Evolutionary conservation across 1,140 invertebrate genomes (phyloP), one percentile per base, ranked within the genome.

Genomic region (Sminthurides bifidus): DNA sequence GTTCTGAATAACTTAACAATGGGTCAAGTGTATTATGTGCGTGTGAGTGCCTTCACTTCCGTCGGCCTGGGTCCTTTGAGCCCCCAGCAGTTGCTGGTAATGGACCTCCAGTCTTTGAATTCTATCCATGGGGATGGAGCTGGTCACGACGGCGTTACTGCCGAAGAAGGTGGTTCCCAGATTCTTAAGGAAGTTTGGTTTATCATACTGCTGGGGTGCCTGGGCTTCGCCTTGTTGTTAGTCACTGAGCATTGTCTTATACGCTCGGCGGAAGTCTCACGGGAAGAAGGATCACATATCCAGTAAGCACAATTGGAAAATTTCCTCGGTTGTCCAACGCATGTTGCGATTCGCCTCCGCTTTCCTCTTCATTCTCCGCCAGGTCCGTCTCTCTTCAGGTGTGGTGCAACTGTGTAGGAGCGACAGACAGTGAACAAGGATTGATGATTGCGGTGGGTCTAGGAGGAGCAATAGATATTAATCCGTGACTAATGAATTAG

Each of bases 111-210:
- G 40, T 40, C 49, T 14, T 31, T 62, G 53, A 45, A 46, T 51
- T 43, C 51, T 24, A 35, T 52, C 2, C 24, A 43, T 44, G 56
- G 41, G 14, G 49, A 48, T 33, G 51, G 56, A 1, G 41, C 37
- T 8, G 43, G 38, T 17, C 46, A 52, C 38, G 44, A 57, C 37
- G 59, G 54, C 41, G 41, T 58, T 35, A 54, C 51, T 27, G 44
- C 61, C 19, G 58, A 63, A 21, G 58, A 56, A 43, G 65, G 63
- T 27, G 49, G 51, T 37, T 67, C 69, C 27, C 52, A 56, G 10
- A 71, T 81, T 27, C 72, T 81, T 0, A 72, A 74, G 21, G 80
- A 87, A 67, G 81, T 84, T 0, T 88, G 85, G 85, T 82, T 88
- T 65, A 77, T 88, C 38, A 77, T 80, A 1, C 67, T 84, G 2